Evolutionary conservation across 2,888 invertebrate species (phyloP).

Genomic region (Apotomis capreana): DNA sequence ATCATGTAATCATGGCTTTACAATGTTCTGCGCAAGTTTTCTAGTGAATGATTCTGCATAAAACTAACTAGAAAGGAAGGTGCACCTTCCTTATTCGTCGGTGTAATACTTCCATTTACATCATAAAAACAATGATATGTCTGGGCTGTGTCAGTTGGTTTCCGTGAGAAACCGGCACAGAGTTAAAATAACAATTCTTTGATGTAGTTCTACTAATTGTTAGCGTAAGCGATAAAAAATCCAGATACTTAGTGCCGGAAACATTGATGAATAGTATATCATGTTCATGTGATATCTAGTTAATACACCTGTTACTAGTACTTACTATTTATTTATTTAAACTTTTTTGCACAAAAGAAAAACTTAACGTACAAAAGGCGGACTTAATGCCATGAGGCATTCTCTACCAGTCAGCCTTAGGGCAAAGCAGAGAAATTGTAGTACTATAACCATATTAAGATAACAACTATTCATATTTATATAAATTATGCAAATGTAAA

Average conservation of each 20-base stretch:
- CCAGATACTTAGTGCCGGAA: slow-evolving; percentile 29
- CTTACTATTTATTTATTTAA: too few species aligned
- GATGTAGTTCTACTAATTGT: slow-evolving; percentile 18
- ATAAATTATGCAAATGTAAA: too few species aligned
- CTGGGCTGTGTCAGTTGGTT: slow-evolving; percentile 12
- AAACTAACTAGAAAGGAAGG: slow-evolving; percentile 18
- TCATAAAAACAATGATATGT: slow-evolving; percentile 21
- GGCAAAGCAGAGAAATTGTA: too few species aligned
- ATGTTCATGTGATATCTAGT: slow-evolving; percentile 12
- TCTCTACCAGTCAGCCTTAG: too few species aligned
- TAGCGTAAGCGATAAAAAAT: slow-evolving; percentile 31
- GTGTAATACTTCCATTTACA: slow-evolving; percentile 34
- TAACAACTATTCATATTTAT: too few species aligned
- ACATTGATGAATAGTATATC: slow-evolving; percentile 20
- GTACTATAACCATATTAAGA: too few species aligned
- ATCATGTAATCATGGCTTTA: slow-evolving; percentile 5
- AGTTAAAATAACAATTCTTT: slow-evolving; percentile 32
- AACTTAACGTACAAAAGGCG: too few species aligned
- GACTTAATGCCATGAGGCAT: too few species aligned
- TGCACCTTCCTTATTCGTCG: slow-evolving; percentile 10
- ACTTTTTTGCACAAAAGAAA: too few species aligned
- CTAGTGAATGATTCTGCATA: not conserved
- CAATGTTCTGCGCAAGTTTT: not conserved
- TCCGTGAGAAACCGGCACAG: slow-evolving; percentile 35
- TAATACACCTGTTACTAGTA: not conserved